phyloP scores from a whole-genome alignment of 2,797 vertebrate genomes.

The Apogon hyalosoma region DNA sequence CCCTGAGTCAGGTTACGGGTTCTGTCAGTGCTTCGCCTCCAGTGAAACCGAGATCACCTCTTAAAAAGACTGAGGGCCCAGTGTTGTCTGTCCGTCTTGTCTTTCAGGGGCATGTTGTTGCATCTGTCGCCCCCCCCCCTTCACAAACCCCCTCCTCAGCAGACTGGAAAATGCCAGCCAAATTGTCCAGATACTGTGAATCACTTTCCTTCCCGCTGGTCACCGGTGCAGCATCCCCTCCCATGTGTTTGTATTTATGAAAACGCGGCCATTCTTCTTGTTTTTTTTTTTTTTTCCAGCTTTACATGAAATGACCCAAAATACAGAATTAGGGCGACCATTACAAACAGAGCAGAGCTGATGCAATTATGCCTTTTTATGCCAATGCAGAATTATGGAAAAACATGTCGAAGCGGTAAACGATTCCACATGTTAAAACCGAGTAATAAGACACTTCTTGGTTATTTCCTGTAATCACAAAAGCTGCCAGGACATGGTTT shows the following conservation, averaged over 20 bases:
- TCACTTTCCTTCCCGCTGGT: constrained; percentile 37
- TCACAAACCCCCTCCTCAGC: constrained; percentile 8
- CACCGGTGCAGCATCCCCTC: constrained; percentile 1
- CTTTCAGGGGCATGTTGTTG: constrained; percentile 66
- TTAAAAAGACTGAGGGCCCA: constrained; percentile 60
- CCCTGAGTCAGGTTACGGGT: constrained; percentile 70
- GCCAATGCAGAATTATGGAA: constrained; percentile 10
- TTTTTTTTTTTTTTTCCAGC: constrained; percentile 4
- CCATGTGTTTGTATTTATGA: constrained; percentile 47
- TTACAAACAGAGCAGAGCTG: constrained; percentile 28
- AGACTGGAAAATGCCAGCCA: constrained; percentile 57
- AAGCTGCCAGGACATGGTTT: constrained; percentile 22
- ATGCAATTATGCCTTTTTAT: constrained; percentile 15
- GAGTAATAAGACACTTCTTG: constrained; percentile 7
- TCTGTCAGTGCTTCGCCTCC: constrained; percentile 54
- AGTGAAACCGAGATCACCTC: constrained; percentile 61
- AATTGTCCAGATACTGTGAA: constrained; percentile 49
- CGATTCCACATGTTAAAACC: constrained; percentile 39
- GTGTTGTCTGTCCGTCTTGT: constrained; percentile 72
- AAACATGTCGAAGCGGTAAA: constrained; percentile 36
- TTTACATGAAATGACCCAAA: constrained; percentile 26
- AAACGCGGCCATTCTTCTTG: constrained; percentile 4
- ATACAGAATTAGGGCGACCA: constrained; percentile 17
- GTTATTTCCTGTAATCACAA: constrained; percentile 45
- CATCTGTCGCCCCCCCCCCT: constrained; percentile 62